Evolutionary conservation across 2,888 invertebrate genomes (phyloP).

Genomic region (Platycheirus albimanus): DNA sequence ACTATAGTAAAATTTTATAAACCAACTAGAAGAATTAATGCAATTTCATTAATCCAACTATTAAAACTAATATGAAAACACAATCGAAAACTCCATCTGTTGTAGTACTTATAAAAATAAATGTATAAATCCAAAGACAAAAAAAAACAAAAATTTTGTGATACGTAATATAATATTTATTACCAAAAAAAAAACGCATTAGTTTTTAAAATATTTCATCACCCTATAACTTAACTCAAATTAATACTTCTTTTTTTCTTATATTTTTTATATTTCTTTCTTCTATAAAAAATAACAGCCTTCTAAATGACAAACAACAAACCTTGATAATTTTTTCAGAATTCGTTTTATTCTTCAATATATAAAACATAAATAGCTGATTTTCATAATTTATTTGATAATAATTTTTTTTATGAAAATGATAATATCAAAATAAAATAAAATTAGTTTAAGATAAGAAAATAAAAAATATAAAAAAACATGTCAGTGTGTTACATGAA

Average conservation of each 20-base stretch:
- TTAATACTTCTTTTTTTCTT: background rate
- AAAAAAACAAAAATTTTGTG: slow-evolving; percentile 50
- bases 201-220: slow-evolving; percentile 12
- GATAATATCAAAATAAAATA: slow-evolving; percentile 20
- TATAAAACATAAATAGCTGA: background rate
- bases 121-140: background rate
- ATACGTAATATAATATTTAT: slow-evolving; percentile 67
- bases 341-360: no score
- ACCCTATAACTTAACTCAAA: no score
- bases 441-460: slow-evolving; percentile 25
- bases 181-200: slow-evolving; percentile 21
- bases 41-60: slow-evolving; percentile 7
- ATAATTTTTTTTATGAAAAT: background rate
- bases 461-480: slow-evolving; percentile 8
- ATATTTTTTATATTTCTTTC: slow-evolving; percentile 19
- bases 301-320: background rate
- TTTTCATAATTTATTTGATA: background rate
- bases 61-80: background rate
- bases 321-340: no score
- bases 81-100: slow-evolving; percentile 34
- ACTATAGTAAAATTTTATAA: slow-evolving; percentile 17
- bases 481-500: slow-evolving; percentile 25
- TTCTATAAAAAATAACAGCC: slow-evolving; percentile 13
- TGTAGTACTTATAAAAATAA: slow-evolving; percentile 27
- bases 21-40: background rate